Conservation (phyloP, 2,113 vertebrate species). For the Numida meleagris region DNA sequence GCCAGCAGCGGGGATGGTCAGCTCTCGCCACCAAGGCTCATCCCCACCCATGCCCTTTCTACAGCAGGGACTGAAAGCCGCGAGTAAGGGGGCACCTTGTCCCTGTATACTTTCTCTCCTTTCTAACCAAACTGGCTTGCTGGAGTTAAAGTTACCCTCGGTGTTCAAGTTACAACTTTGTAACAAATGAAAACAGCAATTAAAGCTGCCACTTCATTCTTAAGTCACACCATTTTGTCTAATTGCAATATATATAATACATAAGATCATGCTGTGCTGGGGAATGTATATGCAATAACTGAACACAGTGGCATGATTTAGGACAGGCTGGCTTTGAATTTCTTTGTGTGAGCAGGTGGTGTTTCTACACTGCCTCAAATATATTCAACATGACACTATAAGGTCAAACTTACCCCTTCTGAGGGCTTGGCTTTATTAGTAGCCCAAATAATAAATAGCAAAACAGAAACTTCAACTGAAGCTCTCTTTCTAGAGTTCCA, state of each 20-base stretch:
- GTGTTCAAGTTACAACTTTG: constrained; percentile 49
- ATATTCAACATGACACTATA: constrained; percentile 74
- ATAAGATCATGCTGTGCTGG: constrained; percentile 77
- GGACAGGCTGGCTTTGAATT: constrained; percentile 72
- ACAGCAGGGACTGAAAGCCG: neutral
- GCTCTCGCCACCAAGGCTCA: rapidly evolving
- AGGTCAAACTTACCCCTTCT: constrained; percentile 70
- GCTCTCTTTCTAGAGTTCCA: constrained; percentile 40
- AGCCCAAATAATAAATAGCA: constrained; percentile 59
- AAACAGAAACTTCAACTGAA: constrained; percentile 48
- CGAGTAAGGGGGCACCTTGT: neutral
- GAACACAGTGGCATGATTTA: constrained; percentile 74
- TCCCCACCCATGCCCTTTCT: neutral
- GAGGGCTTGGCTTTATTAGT: constrained; percentile 66
- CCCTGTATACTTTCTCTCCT: neutral
- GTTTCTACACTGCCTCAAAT: constrained; percentile 69
- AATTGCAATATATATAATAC: constrained; percentile 77
- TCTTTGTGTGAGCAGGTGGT: constrained; percentile 74
- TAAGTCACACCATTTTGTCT: constrained; percentile 73
- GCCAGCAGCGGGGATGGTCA: no score
- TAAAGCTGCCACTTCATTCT: constrained; percentile 72
- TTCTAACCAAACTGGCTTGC: neutral
- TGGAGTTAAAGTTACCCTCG: constrained; percentile 35
- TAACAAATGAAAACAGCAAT: constrained; percentile 69
- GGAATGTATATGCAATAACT: constrained; percentile 72